These are phyloP conservation scores for Agrotis clavis DNA, from an alignment of 2,888 invertebrate species.

Conservation along the genomic window DNA sequence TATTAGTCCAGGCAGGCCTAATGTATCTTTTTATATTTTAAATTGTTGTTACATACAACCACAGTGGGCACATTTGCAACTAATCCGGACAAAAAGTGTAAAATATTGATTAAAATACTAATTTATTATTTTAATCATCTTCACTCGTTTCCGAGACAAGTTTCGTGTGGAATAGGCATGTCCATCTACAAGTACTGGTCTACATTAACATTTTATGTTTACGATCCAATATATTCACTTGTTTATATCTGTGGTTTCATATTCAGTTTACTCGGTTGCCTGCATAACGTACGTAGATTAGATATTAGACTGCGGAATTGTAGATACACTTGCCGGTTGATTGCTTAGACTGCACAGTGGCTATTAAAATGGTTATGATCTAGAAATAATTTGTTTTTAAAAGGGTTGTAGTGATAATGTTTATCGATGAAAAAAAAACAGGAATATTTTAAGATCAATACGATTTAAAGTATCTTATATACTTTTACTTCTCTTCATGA, in stretches of 20 bases:
- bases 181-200: constrained; percentile 32
- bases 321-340: constrained; percentile 8
- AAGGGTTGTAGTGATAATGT: neutral
- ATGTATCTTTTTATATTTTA: no score
- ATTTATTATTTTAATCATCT: neutral
- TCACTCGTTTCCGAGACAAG: neutral
- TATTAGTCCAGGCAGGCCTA: no score
- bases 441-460: neutral
- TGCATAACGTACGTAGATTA: constrained; percentile 59
- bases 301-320: constrained; percentile 25
- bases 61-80: neutral
- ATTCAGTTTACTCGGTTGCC: constrained; percentile 59
- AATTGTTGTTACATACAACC: no score
- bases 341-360: constrained; percentile 9
- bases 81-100: neutral
- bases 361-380: neutral
- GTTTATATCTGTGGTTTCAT: constrained; percentile 64
- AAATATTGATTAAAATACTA: neutral
- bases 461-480: neutral
- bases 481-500: neutral
- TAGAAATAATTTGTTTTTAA: neutral
- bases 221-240: constrained; percentile 67
- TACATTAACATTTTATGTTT: constrained; percentile 70
- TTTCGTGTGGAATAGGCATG: constrained; percentile 21
- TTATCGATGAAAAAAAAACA: neutral